Evolutionary conservation across 2,113 vertebrate genomes (phyloP).

Genomic region (Centropus bengalensis): DNA sequence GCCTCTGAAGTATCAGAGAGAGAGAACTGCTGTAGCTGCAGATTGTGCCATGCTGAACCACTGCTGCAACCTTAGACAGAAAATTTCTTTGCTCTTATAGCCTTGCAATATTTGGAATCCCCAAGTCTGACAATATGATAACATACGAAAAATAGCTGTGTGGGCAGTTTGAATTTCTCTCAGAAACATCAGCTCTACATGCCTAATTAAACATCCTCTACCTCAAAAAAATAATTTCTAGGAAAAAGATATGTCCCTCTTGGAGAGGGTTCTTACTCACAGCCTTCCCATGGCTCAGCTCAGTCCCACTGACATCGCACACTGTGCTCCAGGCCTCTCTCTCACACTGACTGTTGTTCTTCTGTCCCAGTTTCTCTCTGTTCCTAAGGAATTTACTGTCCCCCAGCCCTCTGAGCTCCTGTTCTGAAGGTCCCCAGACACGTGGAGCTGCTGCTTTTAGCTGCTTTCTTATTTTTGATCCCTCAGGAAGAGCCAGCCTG

Average conservation of each 20-base stretch:
- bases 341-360: neutral
- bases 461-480: neutral
- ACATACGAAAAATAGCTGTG: neutral
- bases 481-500: neutral
- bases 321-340: neutral
- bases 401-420: neutral
- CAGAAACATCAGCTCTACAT: constrained; percentile 17
- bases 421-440: neutral
- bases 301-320: neutral
- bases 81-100: neutral
- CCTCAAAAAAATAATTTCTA: constrained; percentile 14
- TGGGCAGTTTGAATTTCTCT: neutral
- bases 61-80: neutral
- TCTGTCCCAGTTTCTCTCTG: neutral
- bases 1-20: neutral
- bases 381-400: neutral
- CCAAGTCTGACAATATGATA: neutral
- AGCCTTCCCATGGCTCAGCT: neutral
- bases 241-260: constrained; percentile 2
- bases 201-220: constrained; percentile 35
- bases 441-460: neutral
- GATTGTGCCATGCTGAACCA: neutral
- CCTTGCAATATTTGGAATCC: neutral
- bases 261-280: constrained; percentile 15
- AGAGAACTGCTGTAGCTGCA: neutral